A percentile compares a stretch with the other conserved stretches of the same genome.
phyloP scores from a whole-genome alignment of 2,113 vertebrate genomes.

The Haemorhous mexicanus region DNA sequence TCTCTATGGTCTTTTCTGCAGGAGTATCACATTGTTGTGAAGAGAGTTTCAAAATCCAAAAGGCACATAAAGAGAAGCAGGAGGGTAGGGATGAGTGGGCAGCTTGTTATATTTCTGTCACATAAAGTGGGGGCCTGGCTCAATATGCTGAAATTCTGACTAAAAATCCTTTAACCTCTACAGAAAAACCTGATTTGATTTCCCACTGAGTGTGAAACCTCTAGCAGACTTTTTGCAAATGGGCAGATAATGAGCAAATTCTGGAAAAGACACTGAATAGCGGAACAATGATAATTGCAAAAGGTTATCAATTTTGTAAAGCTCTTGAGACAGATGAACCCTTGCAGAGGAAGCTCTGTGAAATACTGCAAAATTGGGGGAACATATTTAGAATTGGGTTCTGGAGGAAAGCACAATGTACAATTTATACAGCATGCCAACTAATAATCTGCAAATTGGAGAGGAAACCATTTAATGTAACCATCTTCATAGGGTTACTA shows the following conservation, averaged over 20 bases:
- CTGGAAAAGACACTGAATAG: not conserved
- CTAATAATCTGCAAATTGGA: not conserved
- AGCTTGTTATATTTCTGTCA: not conserved
- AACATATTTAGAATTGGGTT: not conserved
- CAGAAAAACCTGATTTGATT: not conserved
- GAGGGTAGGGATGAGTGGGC: not conserved
- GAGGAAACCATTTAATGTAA: not conserved
- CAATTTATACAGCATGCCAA: not conserved
- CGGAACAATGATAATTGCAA: not conserved
- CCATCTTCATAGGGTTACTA: not conserved
- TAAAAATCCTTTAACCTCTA: not conserved
- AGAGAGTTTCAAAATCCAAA: constrained; percentile 3
- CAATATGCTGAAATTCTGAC: not conserved
- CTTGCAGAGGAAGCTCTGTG: not conserved
- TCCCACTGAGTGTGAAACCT: not conserved
- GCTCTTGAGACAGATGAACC: not conserved
- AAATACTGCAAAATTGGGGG: not conserved
- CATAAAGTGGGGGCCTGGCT: not conserved
- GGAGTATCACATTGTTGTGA: not conserved
- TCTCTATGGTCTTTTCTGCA: constrained; percentile 6
- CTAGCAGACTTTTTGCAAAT: not conserved
- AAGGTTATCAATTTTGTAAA: not conserved
- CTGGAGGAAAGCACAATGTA: not conserved
- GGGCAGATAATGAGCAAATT: not conserved
- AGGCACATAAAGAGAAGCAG: not conserved